These are phyloP conservation scores for Bombus soroeensis DNA, from an alignment of 1,140 invertebrate genomes.

Conservation along the genomic window DNA sequence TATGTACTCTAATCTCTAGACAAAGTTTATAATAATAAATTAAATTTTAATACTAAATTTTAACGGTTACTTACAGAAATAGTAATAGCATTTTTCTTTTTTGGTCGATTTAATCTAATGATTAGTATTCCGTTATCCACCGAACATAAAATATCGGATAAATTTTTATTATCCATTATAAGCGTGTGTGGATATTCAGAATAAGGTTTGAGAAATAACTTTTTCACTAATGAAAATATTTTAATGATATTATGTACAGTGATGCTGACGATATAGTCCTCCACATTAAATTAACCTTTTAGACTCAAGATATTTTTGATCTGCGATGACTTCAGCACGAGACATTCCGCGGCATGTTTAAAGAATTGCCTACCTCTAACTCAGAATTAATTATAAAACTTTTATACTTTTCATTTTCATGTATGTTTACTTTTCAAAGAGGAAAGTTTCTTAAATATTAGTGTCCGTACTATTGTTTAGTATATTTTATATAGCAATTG, in stretches of 20 bases:
- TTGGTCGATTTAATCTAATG: slow-evolving; percentile 89
- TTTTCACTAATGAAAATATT: too few species aligned
- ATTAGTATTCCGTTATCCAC: slow-evolving; percentile 83
- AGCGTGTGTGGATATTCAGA: neutral
- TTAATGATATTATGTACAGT: too few species aligned
- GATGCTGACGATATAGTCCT: too few species aligned
- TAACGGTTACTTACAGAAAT: slow-evolving; percentile 57
- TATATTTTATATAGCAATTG: neutral
- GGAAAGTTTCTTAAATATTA: neutral
- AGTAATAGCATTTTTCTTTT: slow-evolving; percentile 91
- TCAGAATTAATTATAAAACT: neutral
- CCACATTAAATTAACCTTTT: neutral
- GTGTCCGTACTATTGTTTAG: neutral
- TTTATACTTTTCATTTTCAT: neutral
- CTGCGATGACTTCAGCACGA: neutral
- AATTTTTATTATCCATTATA: slow-evolving; percentile 20
- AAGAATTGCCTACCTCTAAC: neutral
- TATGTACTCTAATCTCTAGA: neutral
- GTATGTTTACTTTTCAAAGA: neutral
- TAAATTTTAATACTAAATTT: neutral
- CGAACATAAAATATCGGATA: slow-evolving; percentile 51
- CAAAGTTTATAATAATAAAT: neutral
- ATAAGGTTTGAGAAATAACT: too few species aligned
- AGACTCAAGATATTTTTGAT: rapidly evolving
- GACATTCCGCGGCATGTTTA: neutral